These are phyloP conservation scores for Tenrec ecaudatus DNA, from an alignment of 2,113 vertebrate genomes.

Conservation along the genomic window DNA sequence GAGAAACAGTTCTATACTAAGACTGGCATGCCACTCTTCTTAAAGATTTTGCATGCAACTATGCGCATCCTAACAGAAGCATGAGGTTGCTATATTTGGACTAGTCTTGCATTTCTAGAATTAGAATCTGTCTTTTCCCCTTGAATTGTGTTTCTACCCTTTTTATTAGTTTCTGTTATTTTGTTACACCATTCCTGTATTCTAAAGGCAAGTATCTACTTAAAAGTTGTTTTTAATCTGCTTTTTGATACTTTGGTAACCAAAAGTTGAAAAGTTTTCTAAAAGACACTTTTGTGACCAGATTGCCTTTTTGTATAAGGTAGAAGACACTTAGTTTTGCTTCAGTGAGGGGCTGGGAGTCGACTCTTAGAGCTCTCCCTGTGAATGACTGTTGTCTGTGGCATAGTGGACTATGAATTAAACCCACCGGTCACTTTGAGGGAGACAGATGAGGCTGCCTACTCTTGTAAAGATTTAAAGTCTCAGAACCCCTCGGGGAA, in stretches of 20 bases:
- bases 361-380: background rate
- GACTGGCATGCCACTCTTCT: constrained; percentile 86
- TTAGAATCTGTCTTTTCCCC: constrained; percentile 65
- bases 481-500: too few relatives aligned
- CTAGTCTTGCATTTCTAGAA: constrained; percentile 79
- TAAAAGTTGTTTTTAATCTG: constrained; percentile 54
- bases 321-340: background rate
- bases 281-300: constrained; percentile 16
- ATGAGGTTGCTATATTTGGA: constrained; percentile 84
- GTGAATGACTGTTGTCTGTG: background rate
- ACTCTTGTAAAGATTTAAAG: too few relatives aligned
- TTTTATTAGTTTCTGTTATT: constrained; percentile 60
- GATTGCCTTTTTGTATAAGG: background rate
- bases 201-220: constrained; percentile 46
- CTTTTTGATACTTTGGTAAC: constrained; percentile 42
- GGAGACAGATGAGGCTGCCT: too few relatives aligned
- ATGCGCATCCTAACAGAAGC: constrained; percentile 86
- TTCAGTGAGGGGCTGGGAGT: background rate
- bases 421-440: too few relatives aligned
- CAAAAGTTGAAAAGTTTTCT: constrained; percentile 44
- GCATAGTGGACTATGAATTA: too few relatives aligned
- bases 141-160: constrained; percentile 76
- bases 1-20: constrained; percentile 87
- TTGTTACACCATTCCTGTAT: constrained; percentile 17
- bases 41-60: constrained; percentile 87